These are phyloP conservation scores for Synanthedon myopaeformis DNA, from an alignment of 2,888 invertebrate species.

Conservation along the genomic window DNA sequence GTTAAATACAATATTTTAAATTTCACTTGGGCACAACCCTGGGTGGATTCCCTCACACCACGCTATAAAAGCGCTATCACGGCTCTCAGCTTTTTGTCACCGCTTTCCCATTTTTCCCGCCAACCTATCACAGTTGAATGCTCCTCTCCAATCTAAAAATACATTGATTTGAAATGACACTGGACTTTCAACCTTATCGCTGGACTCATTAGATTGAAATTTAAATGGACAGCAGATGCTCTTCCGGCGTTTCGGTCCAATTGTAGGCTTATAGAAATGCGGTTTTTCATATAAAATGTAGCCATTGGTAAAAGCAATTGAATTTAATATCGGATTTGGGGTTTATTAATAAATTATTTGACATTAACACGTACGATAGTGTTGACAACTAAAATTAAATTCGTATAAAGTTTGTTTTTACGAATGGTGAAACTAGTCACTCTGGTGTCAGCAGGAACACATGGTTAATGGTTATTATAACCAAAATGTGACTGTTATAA, in stretches of 20 bases:
- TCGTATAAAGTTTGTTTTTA: no score
- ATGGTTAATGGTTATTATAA: no score
- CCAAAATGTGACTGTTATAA: no score
- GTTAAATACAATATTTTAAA: no score
- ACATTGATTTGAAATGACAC: constrained; percentile 1
- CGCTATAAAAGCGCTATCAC: constrained; percentile 62
- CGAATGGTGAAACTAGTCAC: no score
- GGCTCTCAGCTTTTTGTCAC: constrained; percentile 62
- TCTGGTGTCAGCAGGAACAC: no score
- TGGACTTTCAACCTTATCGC: constrained; percentile 11
- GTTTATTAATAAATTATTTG: constrained; percentile 23
- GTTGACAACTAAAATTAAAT: neutral
- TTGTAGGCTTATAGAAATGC: constrained; percentile 42
- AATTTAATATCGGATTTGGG: constrained; percentile 49
- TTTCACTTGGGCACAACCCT: constrained; percentile 28
- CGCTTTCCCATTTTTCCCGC: constrained; percentile 63
- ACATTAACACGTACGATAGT: constrained; percentile 9
- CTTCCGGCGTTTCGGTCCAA: constrained; percentile 16
- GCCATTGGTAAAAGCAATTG: constrained; percentile 49
- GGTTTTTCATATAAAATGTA: constrained; percentile 61
- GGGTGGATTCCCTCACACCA: constrained; percentile 28
- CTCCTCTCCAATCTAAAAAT: constrained; percentile 13
- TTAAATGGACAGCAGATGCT: constrained; percentile 4
- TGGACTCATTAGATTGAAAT: constrained; percentile 1
- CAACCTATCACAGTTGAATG: constrained; percentile 10